Evolutionary conservation across 2,113 vertebrate species (phyloP).

Genomic region (Tor tambroides): DNA sequence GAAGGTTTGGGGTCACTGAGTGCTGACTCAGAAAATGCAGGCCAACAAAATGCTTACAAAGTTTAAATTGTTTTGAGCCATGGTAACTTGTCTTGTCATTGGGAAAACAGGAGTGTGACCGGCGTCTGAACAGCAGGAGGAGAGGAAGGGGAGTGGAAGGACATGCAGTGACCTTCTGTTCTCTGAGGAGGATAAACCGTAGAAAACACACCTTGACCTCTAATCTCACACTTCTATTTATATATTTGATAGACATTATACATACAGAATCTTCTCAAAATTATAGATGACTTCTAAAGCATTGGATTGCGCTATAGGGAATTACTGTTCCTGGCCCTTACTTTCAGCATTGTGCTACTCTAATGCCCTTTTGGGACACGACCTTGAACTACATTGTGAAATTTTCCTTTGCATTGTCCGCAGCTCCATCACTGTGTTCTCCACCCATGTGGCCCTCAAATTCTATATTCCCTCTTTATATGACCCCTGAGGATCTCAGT

Average conservation of each 20-base stretch:
- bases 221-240: background rate
- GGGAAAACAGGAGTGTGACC: slow-evolving; percentile 37
- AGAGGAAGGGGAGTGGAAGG: slow-evolving; percentile 51
- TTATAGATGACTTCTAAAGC: background rate
- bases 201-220: slow-evolving; percentile 46
- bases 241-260: background rate
- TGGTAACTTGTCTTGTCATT: slow-evolving; percentile 24
- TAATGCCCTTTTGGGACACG: slow-evolving; percentile 69
- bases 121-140: slow-evolving; percentile 30
- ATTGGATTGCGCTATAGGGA: slow-evolving; percentile 41
- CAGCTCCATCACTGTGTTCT: slow-evolving; percentile 61
- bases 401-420: slow-evolving; percentile 67
- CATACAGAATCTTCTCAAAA: background rate
- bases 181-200: slow-evolving; percentile 32
- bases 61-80: slow-evolving; percentile 18
- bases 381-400: slow-evolving; percentile 76
- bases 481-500: slow-evolving; percentile 43
- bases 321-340: slow-evolving; percentile 68
- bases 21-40: slow-evolving; percentile 21
- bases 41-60: slow-evolving; percentile 20
- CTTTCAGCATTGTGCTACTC: slow-evolving; percentile 71
- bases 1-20: background rate
- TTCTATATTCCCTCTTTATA: slow-evolving; percentile 46
- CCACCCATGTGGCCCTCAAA: slow-evolving; percentile 54
- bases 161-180: slow-evolving; percentile 46